Evolutionary conservation across 2,113 vertebrate genomes (phyloP).

Genomic region (Microcebus murinus): DNA sequence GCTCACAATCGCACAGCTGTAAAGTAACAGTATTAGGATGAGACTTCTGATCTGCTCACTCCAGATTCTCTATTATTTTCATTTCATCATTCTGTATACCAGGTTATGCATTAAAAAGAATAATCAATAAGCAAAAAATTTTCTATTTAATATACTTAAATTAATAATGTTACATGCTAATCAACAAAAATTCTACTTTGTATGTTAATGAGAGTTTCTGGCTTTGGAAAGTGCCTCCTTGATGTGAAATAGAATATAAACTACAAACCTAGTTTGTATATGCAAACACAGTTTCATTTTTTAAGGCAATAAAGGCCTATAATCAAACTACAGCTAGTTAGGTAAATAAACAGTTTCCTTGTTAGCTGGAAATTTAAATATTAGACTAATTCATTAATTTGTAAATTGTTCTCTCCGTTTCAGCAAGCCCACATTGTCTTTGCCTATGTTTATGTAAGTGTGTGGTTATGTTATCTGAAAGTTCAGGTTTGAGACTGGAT

Average conservation of each 20-base stretch:
- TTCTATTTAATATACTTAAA: neutral
- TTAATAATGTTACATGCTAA: constrained; percentile 12
- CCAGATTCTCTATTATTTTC: neutral
- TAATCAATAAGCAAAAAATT: neutral
- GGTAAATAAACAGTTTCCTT: constrained; percentile 55
- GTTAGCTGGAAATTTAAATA: constrained; percentile 59
- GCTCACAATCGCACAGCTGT: neutral
- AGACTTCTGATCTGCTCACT: neutral
- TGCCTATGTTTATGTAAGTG: neutral
- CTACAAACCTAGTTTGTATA: constrained; percentile 26
- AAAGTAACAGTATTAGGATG: neutral
- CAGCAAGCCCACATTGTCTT: neutral
- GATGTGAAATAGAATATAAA: constrained; percentile 41
- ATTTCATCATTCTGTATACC: neutral
- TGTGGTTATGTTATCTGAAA: neutral
- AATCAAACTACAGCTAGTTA: constrained; percentile 53
- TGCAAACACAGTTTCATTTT: constrained; percentile 50
- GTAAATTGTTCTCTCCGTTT: constrained; percentile 32
- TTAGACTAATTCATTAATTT: constrained; percentile 53
- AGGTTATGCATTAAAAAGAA: neutral
- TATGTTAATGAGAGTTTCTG: constrained; percentile 22
- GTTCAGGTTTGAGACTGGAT: neutral
- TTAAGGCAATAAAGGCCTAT: constrained; percentile 55
- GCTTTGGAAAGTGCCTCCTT: constrained; percentile 37
- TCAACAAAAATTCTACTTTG: constrained; percentile 45